Evolutionary conservation across 1,140 invertebrate genomes (phyloP).

Genomic region (Ericerus pela): DNA sequence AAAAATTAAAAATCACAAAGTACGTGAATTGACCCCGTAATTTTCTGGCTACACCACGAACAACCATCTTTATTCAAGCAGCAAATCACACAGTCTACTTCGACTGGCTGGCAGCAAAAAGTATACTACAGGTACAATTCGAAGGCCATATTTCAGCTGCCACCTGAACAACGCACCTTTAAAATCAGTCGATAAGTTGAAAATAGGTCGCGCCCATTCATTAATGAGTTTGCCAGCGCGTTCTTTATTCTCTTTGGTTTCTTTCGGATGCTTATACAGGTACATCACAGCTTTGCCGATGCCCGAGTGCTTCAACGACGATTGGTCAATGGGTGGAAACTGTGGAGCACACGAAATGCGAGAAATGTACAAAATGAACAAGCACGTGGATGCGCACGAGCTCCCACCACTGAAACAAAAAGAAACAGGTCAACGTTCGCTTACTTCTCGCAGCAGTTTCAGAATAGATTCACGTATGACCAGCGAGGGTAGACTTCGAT

Average conservation of each 20-base stretch:
- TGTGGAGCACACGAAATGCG: too few relatives aligned
- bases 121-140: too few relatives aligned
- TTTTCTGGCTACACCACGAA: too few relatives aligned
- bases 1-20: too few relatives aligned
- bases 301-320: constrained; percentile 81
- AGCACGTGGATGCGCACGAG: too few relatives aligned
- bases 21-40: too few relatives aligned
- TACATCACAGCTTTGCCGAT: constrained; percentile 99
- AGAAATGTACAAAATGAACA: too few relatives aligned
- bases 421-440: constrained; percentile 26
- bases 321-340: constrained; percentile 81
- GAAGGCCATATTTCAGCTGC: too few relatives aligned
- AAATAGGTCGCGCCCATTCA: constrained; percentile 92
- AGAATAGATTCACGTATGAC: constrained; percentile 80
- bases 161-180: constrained; percentile 55
- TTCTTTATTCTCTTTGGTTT: constrained; percentile 85
- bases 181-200: constrained; percentile 90
- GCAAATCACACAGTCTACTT: too few relatives aligned
- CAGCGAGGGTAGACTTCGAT: constrained; percentile 76
- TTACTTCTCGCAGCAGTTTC: constrained; percentile 72
- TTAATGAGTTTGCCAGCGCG: constrained; percentile 83
- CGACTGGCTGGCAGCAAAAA: too few relatives aligned
- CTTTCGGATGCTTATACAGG: constrained; percentile 95
- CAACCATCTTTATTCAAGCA: too few relatives aligned
- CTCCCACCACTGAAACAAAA: too few relatives aligned